Evolutionary conservation across 2,797 vertebrate genomes (phyloP).

Genomic region (Cheirogaleus major): DNA sequence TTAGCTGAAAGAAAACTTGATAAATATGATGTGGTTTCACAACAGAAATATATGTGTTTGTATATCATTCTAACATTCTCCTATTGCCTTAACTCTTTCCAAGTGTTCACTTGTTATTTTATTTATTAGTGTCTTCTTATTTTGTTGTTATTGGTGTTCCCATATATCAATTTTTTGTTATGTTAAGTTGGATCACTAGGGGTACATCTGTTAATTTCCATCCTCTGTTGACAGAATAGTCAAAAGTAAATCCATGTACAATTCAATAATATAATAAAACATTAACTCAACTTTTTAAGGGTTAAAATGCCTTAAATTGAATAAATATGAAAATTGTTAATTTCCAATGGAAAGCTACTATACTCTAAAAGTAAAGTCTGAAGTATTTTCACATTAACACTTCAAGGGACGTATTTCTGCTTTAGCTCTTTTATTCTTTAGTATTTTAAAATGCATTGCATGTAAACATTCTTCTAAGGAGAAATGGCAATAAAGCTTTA

Average conservation of each 20-base stretch:
- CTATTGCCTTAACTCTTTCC: background rate
- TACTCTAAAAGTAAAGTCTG: constrained; percentile 24
- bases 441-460: constrained; percentile 69
- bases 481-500: constrained; percentile 82
- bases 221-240: background rate
- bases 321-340: constrained; percentile 69
- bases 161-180: background rate
- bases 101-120: constrained; percentile 2
- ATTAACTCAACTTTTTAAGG: constrained; percentile 21
- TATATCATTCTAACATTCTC: background rate
- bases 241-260: background rate
- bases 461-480: constrained; percentile 72
- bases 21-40: background rate
- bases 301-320: constrained; percentile 58
- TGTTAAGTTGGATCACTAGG: constrained; percentile 4
- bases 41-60: background rate
- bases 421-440: constrained; percentile 49
- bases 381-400: background rate
- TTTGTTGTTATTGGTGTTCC: background rate
- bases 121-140: background rate
- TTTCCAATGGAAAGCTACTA: constrained; percentile 65
- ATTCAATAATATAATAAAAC: constrained; percentile 4
- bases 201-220: background rate
- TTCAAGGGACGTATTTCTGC: constrained; percentile 51
- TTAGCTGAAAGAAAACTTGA: background rate